phyloP scores from a whole-genome alignment of 2,113 vertebrate species.

The Corythaixoides concolor region DNA sequence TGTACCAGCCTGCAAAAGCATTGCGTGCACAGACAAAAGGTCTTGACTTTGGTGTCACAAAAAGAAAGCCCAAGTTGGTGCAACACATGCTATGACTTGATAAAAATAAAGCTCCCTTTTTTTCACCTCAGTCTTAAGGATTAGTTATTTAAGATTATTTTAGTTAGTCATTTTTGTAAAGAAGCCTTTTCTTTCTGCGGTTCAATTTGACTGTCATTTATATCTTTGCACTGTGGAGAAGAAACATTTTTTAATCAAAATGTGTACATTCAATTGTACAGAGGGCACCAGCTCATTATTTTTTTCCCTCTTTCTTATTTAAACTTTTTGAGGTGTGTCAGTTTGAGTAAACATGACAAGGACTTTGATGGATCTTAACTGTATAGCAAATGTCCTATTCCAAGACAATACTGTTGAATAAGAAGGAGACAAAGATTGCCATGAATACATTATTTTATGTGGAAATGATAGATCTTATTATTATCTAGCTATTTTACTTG shows the following conservation, averaged over 20 bases:
- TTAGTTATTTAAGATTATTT: neutral
- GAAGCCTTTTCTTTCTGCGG: neutral
- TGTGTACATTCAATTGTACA: neutral
- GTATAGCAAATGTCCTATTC: neutral
- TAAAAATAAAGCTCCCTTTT: constrained; percentile 6
- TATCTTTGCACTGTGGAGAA: neutral
- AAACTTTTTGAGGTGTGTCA: neutral
- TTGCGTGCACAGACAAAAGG: neutral
- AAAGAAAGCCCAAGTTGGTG: neutral
- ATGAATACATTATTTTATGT: neutral
- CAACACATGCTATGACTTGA: neutral
- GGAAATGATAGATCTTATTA: neutral
- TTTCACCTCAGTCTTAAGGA: neutral
- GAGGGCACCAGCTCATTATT: neutral
- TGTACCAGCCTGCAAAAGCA: neutral
- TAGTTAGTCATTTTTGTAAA: neutral
- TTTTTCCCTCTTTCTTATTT: neutral
- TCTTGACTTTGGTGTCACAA: neutral
- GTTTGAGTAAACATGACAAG: neutral
- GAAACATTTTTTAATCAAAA: neutral
- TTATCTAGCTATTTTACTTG: neutral
- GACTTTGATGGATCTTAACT: neutral
- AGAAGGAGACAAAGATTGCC: neutral
- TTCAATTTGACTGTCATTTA: neutral
- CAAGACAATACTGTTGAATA: neutral